Percentiles rank a stretch among this genome's conserved stretches.
Evolutionary conservation across 2,113 vertebrate species (phyloP).

Genomic region (Geococcyx californianus): DNA sequence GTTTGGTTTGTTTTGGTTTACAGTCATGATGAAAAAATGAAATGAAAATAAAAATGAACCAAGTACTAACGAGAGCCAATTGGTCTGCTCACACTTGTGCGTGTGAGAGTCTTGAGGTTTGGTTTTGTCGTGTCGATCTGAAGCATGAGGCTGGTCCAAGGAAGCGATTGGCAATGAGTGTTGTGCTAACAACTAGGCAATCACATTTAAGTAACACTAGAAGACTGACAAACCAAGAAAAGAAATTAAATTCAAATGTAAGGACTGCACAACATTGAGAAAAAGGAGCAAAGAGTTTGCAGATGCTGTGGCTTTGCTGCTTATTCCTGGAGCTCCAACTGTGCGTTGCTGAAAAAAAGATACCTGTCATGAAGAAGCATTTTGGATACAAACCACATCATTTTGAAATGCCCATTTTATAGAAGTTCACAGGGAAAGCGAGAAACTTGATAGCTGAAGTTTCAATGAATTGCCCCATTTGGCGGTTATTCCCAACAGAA

Average conservation of each 20-base stretch:
- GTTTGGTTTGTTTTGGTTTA: not conserved
- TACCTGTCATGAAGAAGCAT: not conserved
- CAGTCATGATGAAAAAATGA: not conserved
- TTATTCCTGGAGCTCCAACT: not conserved
- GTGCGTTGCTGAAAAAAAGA: not conserved
- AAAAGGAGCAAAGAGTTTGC: not conserved
- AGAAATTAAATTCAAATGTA: not conserved
- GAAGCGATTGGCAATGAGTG: not conserved
- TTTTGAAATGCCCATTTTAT: not conserved
- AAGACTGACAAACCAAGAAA: slow-evolving; percentile 10
- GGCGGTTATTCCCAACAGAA: not conserved
- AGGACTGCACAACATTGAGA: not conserved
- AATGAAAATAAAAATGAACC: not conserved
- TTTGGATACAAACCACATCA: not conserved
- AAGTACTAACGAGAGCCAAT: not conserved
- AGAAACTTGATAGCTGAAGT: not conserved
- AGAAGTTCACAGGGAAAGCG: not conserved
- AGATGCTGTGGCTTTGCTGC: not conserved
- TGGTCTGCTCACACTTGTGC: not conserved
- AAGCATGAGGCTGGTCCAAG: not conserved
- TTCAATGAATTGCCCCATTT: not conserved
- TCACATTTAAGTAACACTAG: slow-evolving; percentile 1
- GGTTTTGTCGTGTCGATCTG: not conserved
- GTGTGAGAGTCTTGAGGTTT: not conserved
- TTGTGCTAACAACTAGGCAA: not conserved